A percentile compares a stretch with the other conserved stretches of the same genome.
These are phyloP conservation scores for Luscinia megarhynchos DNA, from an alignment of 2,797 vertebrate species.

Conservation along the genomic window DNA sequence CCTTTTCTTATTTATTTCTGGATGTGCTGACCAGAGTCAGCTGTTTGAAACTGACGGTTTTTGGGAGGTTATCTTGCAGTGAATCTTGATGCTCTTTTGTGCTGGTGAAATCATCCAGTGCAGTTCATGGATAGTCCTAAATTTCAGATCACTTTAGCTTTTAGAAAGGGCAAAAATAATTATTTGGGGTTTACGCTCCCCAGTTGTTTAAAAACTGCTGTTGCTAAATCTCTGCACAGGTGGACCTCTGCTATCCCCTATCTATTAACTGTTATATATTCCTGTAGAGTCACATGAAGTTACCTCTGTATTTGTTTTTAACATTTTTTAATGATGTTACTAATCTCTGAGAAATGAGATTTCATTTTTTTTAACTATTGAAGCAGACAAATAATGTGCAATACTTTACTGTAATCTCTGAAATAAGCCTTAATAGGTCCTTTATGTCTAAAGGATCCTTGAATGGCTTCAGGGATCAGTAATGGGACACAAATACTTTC, in stretches of 20 bases:
- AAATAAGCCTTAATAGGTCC: conserved; percentile 44
- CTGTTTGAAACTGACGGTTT: not conserved
- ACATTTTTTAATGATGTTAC: conserved; percentile 11
- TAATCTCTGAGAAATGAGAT: conserved; percentile 33
- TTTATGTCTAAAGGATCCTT: conserved; percentile 31
- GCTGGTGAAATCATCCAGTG: not conserved
- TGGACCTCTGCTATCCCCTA: not conserved
- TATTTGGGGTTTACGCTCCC: not conserved
- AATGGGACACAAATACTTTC: not conserved
- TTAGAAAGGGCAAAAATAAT: conserved; percentile 8
- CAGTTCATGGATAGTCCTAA: not conserved
- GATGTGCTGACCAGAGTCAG: not conserved
- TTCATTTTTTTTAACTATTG: conserved; percentile 7
- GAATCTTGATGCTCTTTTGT: not conserved
- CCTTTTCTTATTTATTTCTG: conserved; percentile 53
- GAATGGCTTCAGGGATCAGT: conserved; percentile 21
- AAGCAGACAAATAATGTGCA: conserved; percentile 26
- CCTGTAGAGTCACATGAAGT: not conserved
- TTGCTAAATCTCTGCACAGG: not conserved
- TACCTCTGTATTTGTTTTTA: conserved; percentile 46
- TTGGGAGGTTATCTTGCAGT: not conserved
- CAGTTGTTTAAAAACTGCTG: not conserved
- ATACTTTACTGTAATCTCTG: conserved; percentile 50
- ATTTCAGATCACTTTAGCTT: not conserved
- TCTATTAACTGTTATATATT: not conserved